Conservation (phyloP, 2,797 vertebrate species). For the Bradypodion ventrale region DNA sequence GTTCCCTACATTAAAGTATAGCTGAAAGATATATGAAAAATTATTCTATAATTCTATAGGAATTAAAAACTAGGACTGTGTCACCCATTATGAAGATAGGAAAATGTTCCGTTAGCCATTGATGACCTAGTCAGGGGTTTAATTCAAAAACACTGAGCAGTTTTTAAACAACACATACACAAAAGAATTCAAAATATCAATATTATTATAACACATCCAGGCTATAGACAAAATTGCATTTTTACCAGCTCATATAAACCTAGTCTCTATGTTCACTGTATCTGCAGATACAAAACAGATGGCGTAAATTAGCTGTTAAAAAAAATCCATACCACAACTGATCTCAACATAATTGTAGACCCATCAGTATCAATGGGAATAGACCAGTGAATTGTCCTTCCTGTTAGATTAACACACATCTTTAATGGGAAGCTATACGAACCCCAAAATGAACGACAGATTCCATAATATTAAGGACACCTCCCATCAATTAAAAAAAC, state of each 20-base stretch:
- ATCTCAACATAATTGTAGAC: background rate
- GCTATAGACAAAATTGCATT: background rate
- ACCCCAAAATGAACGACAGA: background rate
- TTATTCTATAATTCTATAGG: rapidly evolving
- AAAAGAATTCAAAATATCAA: background rate
- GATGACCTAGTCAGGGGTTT: background rate
- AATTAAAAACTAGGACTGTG: background rate
- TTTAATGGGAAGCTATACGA: background rate
- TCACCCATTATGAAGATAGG: background rate
- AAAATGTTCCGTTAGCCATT: background rate
- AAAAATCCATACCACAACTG: constrained; percentile 21
- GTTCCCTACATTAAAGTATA: background rate
- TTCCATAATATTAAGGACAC: background rate
- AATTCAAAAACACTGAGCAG: background rate
- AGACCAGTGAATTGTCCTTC: background rate
- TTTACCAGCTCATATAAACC: background rate
- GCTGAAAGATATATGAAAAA: constrained; percentile 34
- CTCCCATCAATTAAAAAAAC: constrained; percentile 3
- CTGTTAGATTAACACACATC: rapidly evolving
- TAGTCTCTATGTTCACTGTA: background rate
- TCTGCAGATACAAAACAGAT: background rate
- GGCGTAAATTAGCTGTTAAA: background rate
- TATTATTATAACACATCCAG: background rate
- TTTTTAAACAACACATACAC: background rate
- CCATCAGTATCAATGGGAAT: background rate